Evolutionary conservation across 2,113 vertebrate genomes (phyloP).

Genomic region (Hippocampus barbouri): DNA sequence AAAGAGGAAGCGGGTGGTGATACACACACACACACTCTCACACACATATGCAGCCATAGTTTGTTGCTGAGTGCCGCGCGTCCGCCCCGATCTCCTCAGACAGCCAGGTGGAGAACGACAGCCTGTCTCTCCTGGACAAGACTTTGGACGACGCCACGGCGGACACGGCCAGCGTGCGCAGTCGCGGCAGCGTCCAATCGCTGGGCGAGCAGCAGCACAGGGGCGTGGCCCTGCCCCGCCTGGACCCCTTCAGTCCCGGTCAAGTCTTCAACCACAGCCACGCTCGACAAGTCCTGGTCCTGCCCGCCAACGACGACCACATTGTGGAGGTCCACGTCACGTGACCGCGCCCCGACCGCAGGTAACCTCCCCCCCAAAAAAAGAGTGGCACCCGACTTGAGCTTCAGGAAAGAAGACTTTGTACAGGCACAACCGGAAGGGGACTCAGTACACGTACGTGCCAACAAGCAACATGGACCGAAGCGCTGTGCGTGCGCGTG

Average conservation of each 20-base stretch:
- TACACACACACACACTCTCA: background rate
- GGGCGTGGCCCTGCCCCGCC: conserved; percentile 87
- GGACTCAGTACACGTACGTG: background rate
- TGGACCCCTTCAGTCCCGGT: conserved; percentile 84
- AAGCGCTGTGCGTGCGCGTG: background rate
- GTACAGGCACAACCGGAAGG: background rate
- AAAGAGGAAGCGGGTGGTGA: too few relatives aligned
- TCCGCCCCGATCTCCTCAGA: conserved; percentile 66
- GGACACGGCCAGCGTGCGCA: conserved; percentile 83
- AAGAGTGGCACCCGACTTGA: background rate
- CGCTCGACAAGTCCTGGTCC: conserved; percentile 83
- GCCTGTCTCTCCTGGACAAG: conserved; percentile 88
- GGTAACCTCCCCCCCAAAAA: too few relatives aligned
- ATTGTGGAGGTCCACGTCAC: conserved; percentile 93
- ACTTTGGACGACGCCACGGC: conserved; percentile 79
- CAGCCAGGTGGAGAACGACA: conserved; percentile 93
- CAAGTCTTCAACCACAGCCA: conserved; percentile 90
- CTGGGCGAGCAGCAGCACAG: conserved; percentile 80
- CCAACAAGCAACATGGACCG: background rate
- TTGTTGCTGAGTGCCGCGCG: background rate
- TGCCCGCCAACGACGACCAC: conserved; percentile 90
- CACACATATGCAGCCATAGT: too few relatives aligned
- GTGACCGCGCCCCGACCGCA: conserved; percentile 68
- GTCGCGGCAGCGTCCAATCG: conserved; percentile 79
- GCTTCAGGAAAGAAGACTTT: background rate